Evolutionary conservation across 1,140 invertebrate genomes (phyloP), one percentile per base, ranked within the genome.

Genomic region (Phymorhynchus buccinoides): DNA sequence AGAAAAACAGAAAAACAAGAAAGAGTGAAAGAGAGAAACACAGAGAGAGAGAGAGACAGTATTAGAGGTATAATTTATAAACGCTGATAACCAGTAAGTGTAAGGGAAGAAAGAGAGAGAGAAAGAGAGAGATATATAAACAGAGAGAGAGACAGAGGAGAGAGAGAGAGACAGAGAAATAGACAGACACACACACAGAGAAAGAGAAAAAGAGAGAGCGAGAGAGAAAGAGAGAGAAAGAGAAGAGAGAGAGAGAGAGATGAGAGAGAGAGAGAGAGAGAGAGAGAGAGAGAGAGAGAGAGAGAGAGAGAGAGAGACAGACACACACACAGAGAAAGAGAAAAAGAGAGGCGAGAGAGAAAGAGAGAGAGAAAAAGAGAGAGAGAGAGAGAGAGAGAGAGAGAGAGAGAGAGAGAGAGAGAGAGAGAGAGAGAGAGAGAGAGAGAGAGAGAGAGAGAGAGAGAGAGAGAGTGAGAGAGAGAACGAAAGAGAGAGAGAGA

Each of bases 381-480:
- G 62, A 66, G 7, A 66, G 62, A 66, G 14, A 66, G 22, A 66
- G 14, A 66, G 62, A 66, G 14, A 66, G 62, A 66, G 9, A 52
- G 48, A 52, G 62, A 66, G 16, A 66, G 7, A 66, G 62, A 66
- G 16, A 66, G 62, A 66, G n/a, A 66, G 62, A 66, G 62, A 66
- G 62, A 66, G 62, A 66, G 62, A 27, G 62, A 27, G 62, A 27
- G 7, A 27, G 62, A 27, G 62, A 27, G 16, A 27, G 62, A 27
- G 7, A 66, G 62, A 66, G 48, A 66, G 62, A 66, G 62, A 66
- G 62, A 66, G 62, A 66, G 62, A 66, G 62, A 66, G 62, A 66
- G 62, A 66, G 62, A 66, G 62, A 66, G 62, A 66, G 62, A 66
- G 62, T 27, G 62, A 66, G 62, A 66, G 62, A 66, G 62, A 66